These are phyloP conservation scores for Phalera bucephala DNA, from an alignment of 2,888 invertebrate genomes.

Conservation along the genomic window DNA sequence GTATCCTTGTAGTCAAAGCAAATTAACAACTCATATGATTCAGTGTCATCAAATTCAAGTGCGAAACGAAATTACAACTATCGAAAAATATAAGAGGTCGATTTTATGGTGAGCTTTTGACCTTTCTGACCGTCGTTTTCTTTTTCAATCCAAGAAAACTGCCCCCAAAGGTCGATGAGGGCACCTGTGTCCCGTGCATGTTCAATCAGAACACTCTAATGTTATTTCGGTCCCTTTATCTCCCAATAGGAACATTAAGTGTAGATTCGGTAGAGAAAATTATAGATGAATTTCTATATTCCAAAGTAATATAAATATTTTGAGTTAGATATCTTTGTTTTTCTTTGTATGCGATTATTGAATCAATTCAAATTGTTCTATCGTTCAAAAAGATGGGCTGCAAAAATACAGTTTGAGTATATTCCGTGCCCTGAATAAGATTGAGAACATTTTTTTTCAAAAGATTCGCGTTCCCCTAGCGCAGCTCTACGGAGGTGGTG, in stretches of 20 bases:
- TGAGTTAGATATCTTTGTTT: too few relatives aligned
- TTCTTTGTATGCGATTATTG: too few relatives aligned
- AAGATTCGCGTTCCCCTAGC: too few relatives aligned
- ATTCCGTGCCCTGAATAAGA: too few relatives aligned
- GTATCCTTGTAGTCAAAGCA: too few relatives aligned
- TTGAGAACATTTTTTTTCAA: too few relatives aligned
- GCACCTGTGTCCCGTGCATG: slow-evolving; percentile 53
- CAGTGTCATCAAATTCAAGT: not conserved
- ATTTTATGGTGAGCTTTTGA: slow-evolving; percentile 53
- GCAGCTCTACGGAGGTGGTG: too few relatives aligned
- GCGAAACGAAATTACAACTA: slow-evolving; percentile 35
- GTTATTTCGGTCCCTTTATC: slow-evolving; percentile 18
- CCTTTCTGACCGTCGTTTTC: slow-evolving; percentile 64
- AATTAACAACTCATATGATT: slow-evolving; percentile 1
- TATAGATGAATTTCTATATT: slow-evolving; percentile 2
- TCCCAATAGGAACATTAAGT: slow-evolving; percentile 13
- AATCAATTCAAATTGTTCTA: too few relatives aligned
- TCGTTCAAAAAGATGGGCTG: too few relatives aligned
- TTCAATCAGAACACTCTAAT: slow-evolving; percentile 31
- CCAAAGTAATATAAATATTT: too few relatives aligned
- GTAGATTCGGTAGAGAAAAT: slow-evolving; percentile 3
- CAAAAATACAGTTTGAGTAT: too few relatives aligned
- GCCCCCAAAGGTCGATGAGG: slow-evolving; percentile 52
- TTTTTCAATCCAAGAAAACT: slow-evolving; percentile 64
- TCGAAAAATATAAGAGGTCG: slow-evolving; percentile 51